Evolutionary conservation across 2,797 vertebrate species (phyloP).

Genomic region (Mastacembelus armatus): DNA sequence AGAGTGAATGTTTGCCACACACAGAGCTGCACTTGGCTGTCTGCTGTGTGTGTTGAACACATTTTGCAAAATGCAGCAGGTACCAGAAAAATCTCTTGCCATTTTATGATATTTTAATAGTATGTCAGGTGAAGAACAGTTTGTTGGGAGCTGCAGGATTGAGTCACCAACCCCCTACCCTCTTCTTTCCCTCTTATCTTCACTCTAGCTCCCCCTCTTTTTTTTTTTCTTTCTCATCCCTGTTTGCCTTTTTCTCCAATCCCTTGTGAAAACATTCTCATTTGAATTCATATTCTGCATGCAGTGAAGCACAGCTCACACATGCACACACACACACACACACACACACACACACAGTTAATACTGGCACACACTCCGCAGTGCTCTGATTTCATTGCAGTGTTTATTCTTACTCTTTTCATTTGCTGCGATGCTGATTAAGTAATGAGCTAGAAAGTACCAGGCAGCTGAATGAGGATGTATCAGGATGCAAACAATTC

Average conservation of each 20-base stretch:
- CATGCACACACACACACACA: conserved; percentile 15
- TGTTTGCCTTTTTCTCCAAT: conserved; percentile 48
- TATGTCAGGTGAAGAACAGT: conserved; percentile 71
- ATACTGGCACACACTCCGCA: conserved; percentile 48
- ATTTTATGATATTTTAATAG: conserved; percentile 59
- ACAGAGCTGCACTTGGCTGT: conserved; percentile 23
- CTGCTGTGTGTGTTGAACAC: not conserved
- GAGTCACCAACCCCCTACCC: conserved; percentile 74
- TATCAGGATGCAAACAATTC: conserved; percentile 43
- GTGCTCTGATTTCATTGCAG: conserved; percentile 39
- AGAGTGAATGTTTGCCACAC: conserved; percentile 14
- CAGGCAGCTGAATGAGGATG: conserved; percentile 43
- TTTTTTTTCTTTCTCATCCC: conserved; percentile 37
- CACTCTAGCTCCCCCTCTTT: conserved; percentile 28
- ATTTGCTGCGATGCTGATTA: conserved; percentile 53
- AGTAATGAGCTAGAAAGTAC: conserved; percentile 63
- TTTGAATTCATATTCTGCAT: conserved; percentile 67
- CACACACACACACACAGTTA: conserved; percentile 16
- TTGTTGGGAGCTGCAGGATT: conserved; percentile 80
- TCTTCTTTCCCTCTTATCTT: conserved; percentile 50
- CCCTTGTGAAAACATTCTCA: conserved; percentile 59
- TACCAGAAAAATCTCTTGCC: conserved; percentile 15
- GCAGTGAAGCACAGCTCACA: conserved; percentile 31
- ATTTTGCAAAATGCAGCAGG: conserved; percentile 29
- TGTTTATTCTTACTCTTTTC: conserved; percentile 54